Conservation (phyloP, 2,888 invertebrate species). For the Xestia xanthographa region DNA sequence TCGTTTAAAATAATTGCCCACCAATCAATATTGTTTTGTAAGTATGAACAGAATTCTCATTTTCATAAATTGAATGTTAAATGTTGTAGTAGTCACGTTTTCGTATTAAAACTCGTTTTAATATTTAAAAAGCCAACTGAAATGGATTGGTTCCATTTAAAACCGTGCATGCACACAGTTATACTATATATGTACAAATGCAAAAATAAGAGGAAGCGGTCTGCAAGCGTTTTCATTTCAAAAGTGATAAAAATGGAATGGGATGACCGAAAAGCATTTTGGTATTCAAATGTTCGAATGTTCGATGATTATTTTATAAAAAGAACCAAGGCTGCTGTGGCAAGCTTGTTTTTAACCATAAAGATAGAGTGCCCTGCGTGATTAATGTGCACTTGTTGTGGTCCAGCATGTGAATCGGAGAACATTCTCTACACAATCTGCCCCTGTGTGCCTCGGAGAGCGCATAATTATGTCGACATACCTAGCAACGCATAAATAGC, state of each 20-base stretch:
- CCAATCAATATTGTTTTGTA: constrained; percentile 26
- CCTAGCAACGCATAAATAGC: neutral
- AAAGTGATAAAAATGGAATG: neutral
- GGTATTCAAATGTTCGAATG: neutral
- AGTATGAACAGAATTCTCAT: constrained; percentile 32
- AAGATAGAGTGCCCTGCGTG: neutral
- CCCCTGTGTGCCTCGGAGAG: neutral
- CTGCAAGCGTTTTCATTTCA: constrained; percentile 1
- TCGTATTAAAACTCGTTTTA: constrained; percentile 51
- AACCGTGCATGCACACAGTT: neutral
- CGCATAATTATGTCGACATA: neutral
- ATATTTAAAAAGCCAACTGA: constrained; percentile 50
- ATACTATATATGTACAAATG: neutral
- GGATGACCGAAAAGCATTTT: neutral
- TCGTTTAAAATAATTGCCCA: constrained; percentile 33
- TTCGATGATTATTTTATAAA: neutral
- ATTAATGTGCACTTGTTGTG: constrained; percentile 11
- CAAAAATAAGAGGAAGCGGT: constrained; percentile 2
- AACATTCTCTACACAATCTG: neutral
- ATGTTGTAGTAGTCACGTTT: constrained; percentile 47
- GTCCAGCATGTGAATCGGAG: constrained; percentile 1
- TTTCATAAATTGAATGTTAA: constrained; percentile 52
- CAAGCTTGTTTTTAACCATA: neutral
- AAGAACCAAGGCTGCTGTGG: neutral
- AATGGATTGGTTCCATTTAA: constrained; percentile 55